These are phyloP conservation scores for Galbula dea DNA, from an alignment of 2,113 vertebrate genomes.

Conservation along the genomic window DNA sequence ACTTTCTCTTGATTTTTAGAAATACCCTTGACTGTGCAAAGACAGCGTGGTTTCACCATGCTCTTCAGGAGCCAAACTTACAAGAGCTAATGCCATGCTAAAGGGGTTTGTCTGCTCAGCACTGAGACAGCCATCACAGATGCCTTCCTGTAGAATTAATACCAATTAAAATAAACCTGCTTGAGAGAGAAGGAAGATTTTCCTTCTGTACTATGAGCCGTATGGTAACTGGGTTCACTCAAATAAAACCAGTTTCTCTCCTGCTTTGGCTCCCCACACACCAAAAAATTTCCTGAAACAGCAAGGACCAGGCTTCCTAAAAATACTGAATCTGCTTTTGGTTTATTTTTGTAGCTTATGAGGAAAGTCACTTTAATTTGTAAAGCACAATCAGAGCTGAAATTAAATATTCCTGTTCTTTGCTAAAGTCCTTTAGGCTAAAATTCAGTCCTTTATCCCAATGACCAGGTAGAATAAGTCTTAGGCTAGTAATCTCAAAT, in stretches of 20 bases:
- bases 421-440: neutral
- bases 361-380: neutral
- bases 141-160: accelerated
- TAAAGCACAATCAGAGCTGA: neutral
- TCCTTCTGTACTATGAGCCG: neutral
- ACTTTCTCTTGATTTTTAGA: neutral
- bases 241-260: neutral
- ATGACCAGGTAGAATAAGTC: neutral
- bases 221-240: neutral
- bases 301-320: neutral
- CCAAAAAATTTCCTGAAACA: neutral
- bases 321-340: neutral
- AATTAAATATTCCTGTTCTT: neutral
- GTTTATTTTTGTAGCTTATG: neutral
- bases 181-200: neutral
- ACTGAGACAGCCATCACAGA: neutral
- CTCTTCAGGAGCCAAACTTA: neutral
- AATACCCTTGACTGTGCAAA: neutral
- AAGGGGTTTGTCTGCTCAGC: neutral
- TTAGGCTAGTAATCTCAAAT: neutral
- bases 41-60: neutral
- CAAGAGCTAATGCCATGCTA: neutral
- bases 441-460: neutral
- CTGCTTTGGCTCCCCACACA: neutral
- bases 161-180: neutral